A percentile compares a stretch with the other conserved stretches of the same genome.
phyloP scores from a whole-genome alignment of 2,888 invertebrate genomes.

The Dione juno region DNA sequence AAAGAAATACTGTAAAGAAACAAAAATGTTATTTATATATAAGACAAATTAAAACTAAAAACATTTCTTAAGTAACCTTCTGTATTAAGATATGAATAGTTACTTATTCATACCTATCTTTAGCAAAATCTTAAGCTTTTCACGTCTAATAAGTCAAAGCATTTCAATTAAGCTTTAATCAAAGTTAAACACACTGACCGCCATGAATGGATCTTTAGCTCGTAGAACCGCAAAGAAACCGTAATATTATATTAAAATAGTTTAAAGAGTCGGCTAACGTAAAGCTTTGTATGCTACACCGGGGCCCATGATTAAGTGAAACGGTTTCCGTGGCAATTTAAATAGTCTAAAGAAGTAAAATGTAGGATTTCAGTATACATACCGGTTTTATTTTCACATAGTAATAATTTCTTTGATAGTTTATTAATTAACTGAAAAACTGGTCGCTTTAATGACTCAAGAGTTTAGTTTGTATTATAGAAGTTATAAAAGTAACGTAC shows the following conservation, averaged over 20 bases:
- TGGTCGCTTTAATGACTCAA: conserved; percentile 38
- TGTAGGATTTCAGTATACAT: conserved; percentile 31
- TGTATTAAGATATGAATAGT: neutral
- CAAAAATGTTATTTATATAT: too few relatives aligned
- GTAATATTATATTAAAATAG: conserved; percentile 44
- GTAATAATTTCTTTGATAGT: conserved; percentile 48
- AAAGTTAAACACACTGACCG: conserved; percentile 39
- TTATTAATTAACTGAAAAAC: conserved; percentile 47
- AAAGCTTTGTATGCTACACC: conserved; percentile 41
- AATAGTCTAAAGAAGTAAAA: conserved; percentile 45
- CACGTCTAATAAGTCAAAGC: conserved; percentile 1
- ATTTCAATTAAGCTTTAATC: conserved; percentile 34
- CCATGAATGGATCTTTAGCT: conserved; percentile 30
- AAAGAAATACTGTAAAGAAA: too few relatives aligned
- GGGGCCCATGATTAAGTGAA: conserved; percentile 40
- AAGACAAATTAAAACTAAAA: too few relatives aligned
- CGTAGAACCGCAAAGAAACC: conserved; percentile 39
- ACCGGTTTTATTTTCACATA: conserved; percentile 41
- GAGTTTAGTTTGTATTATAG: neutral
- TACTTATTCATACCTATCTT: conserved; percentile 4
- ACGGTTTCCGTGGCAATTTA: conserved; percentile 42
- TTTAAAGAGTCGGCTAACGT: conserved; percentile 38
- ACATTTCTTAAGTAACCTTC: neutral
- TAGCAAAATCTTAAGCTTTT: conserved; percentile 7
- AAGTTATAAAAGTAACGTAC: too few relatives aligned